These are phyloP conservation scores for Rotaria macrura DNA, from an alignment of 2,888 invertebrate genomes.

Conservation along the genomic window DNA sequence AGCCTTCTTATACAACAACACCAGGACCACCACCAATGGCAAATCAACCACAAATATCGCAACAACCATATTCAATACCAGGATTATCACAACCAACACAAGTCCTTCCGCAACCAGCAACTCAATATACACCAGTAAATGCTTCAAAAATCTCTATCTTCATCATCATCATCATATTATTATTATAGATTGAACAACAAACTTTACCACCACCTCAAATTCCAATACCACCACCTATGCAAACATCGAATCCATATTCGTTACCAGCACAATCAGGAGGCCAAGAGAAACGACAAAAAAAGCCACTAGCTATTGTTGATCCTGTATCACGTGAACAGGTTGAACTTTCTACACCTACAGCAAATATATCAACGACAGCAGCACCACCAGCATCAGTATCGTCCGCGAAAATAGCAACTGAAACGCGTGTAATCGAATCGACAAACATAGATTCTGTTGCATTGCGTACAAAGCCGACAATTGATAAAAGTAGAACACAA, in stretches of 20 bases:
- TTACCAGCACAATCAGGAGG: too few species aligned
- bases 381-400: neutral
- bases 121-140: neutral
- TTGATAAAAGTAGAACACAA: neutral
- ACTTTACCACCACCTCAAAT: neutral
- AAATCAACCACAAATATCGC: neutral
- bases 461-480: neutral
- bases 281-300: constrained; percentile 23
- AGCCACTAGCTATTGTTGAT: constrained; percentile 24
- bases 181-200: neutral
- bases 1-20: neutral
- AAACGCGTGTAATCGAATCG: neutral
- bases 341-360: neutral
- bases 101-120: neutral
- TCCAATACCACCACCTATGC: neutral
- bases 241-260: neutral
- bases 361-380: neutral
- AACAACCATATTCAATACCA: neutral
- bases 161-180: neutral
- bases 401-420: neutral
- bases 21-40: neutral
- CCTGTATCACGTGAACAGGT: constrained; percentile 17
- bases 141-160: neutral
- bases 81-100: neutral
- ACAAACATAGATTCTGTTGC: neutral